These are phyloP conservation scores for Hybos culiciformis DNA, from an alignment of 2,888 invertebrate genomes.

Conservation along the genomic window DNA sequence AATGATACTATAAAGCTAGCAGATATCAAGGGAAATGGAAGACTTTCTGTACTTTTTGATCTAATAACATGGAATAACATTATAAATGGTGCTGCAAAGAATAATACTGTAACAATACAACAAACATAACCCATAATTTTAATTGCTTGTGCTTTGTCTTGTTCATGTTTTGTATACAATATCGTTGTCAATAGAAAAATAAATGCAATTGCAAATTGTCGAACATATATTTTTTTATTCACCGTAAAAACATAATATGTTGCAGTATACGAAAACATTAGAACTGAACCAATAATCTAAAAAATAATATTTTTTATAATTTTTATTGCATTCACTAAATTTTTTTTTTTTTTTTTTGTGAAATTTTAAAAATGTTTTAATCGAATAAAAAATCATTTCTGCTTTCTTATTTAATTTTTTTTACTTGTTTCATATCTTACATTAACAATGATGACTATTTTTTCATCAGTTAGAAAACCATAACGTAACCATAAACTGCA, in stretches of 20 bases:
- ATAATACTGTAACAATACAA: constrained; percentile 60
- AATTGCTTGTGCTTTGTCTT: constrained; percentile 40
- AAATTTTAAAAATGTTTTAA: too few species aligned
- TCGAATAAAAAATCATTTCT: too few species aligned
- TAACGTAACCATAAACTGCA: constrained; percentile 69
- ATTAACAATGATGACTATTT: constrained; percentile 61
- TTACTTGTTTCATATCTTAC: too few species aligned
- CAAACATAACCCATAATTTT: constrained; percentile 55
- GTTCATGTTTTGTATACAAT: constrained; percentile 44
- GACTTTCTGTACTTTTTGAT: constrained; percentile 65
- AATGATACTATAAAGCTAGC: constrained; percentile 68
- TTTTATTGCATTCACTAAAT: too few species aligned
- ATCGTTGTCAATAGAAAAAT: constrained; percentile 41
- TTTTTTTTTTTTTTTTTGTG: too few species aligned
- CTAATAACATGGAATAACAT: constrained; percentile 67
- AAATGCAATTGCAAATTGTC: constrained; percentile 44
- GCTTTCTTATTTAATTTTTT: too few species aligned
- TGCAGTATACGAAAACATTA: constrained; percentile 56
- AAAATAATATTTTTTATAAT: too few species aligned
- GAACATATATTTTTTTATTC: constrained; percentile 50
- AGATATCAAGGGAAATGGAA: constrained; percentile 77
- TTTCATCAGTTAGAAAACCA: constrained; percentile 58
- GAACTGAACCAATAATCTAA: constrained; percentile 51
- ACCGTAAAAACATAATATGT: constrained; percentile 60
- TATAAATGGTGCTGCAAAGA: constrained; percentile 70